phyloP scores from a whole-genome alignment of 1,140 invertebrate genomes.

The Zophobas morio region DNA sequence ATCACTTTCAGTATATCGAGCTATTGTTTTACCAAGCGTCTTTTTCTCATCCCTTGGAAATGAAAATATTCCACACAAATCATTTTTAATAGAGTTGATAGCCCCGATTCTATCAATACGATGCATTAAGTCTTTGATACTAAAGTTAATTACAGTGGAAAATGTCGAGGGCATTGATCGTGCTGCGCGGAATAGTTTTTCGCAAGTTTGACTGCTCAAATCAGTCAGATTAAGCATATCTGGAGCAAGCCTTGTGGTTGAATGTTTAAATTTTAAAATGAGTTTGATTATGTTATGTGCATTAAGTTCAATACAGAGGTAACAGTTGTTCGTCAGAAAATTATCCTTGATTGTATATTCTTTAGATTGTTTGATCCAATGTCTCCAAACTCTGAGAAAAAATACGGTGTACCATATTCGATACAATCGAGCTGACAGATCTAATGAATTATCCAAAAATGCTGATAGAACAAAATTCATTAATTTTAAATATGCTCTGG shows the following conservation, averaged over 20 bases:
- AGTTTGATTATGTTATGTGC: constrained; percentile 36
- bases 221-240: constrained; percentile 1
- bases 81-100: neutral
- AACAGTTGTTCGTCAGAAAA: constrained; percentile 42
- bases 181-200: constrained; percentile 28
- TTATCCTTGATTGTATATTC: constrained; percentile 35
- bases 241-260: neutral
- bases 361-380: constrained; percentile 22
- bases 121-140: neutral
- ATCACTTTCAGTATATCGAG: no score
- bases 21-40: no score
- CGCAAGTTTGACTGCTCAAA: constrained; percentile 32
- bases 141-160: constrained; percentile 43
- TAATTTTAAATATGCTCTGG: constrained; percentile 39
- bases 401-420: constrained; percentile 39
- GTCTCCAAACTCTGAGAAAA: constrained; percentile 43
- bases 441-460: constrained; percentile 24
- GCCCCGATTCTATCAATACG: constrained; percentile 8
- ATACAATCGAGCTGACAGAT: constrained; percentile 5
- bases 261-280: neutral
- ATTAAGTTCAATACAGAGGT: constrained; percentile 46
- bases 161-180: constrained; percentile 36
- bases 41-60: no score
- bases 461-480: constrained; percentile 12
- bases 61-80: no score